phyloP scores from a whole-genome alignment of 2,113 vertebrate species.

The Synchiropus splendidus region DNA sequence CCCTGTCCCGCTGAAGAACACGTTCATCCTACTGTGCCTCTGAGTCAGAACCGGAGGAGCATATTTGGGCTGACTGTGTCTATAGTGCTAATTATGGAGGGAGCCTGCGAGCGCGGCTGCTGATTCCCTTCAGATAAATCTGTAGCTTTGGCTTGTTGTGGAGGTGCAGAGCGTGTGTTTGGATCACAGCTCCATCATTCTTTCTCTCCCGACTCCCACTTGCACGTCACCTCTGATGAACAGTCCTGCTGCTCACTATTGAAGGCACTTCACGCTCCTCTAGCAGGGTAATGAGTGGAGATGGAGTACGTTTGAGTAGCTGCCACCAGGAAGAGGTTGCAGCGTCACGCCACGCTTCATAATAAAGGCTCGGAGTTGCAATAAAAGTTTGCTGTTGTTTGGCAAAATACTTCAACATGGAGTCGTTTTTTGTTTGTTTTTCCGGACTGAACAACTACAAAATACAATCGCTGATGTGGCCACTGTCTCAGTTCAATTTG shows the following conservation, averaged over 20 bases:
- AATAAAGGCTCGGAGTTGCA: no score
- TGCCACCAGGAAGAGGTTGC: constrained; percentile 32
- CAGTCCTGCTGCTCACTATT: constrained; percentile 44
- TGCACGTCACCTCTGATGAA: constrained; percentile 53
- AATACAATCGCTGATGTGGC: constrained; percentile 32
- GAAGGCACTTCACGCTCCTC: constrained; percentile 47
- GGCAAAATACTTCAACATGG: constrained; percentile 1
- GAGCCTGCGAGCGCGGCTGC: constrained; percentile 25
- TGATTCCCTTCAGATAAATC: constrained; percentile 41
- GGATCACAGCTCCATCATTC: constrained; percentile 48
- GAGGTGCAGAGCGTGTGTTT: constrained; percentile 31
- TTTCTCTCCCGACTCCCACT: constrained; percentile 46
- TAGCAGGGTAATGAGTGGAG: constrained; percentile 45
- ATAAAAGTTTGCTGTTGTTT: not conserved
- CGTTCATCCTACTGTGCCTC: constrained; percentile 25
- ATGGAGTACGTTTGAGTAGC: constrained; percentile 45
- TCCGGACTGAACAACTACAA: constrained; percentile 19
- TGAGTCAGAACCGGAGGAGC: constrained; percentile 23
- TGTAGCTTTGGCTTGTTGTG: constrained; percentile 30
- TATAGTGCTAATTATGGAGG: constrained; percentile 50
- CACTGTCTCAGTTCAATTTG: constrained; percentile 46
- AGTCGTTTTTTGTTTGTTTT: constrained; percentile 38
- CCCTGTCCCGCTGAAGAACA: constrained; percentile 17
- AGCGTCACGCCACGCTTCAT: not conserved
- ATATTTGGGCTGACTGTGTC: constrained; percentile 33